Base-by-base conservation (phyloP, 2,888 invertebrate genomes). In the Thumatha senex region DNA sequence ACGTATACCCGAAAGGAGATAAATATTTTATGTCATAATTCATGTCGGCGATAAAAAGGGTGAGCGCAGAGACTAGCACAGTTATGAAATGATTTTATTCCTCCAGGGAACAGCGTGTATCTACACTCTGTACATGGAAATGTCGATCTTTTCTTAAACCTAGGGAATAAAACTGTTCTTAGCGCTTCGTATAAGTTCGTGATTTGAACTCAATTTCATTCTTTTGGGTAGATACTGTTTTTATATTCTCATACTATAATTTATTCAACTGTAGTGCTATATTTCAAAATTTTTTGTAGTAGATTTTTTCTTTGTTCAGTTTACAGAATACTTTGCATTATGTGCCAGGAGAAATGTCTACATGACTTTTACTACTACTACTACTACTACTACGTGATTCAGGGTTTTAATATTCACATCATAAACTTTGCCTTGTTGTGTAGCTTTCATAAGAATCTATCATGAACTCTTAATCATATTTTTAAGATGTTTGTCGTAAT, bases 21-120 rank as follows among this genome's bases (percentile, higher is more conserved):
- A 85, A 86, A 87, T 86, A 87, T 87, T 87, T 87, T 85, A 87
- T 86, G 79, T 80, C 84, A 84, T 86, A 86, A 87, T 86, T 87
- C 84, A 85, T 79, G 81, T 67, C 69, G 62, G 79, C 84, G 75
- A 84, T 84, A 86, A 85, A 87, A 86, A 85, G 81, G 82, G 82
- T 79, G 82, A 76, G 74, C 76, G 75, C 70, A 79, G 76, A 79
- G 78, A 72, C 70, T 72, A 70, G 68, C 67, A 63, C 71, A 75
- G 70, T 72, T 76, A 65, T 67, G 76, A 72, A 78, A 85, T 82
- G 78, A 81, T 84, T 85, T 80, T 71, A 78, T 74, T 67, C 67
- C 67, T 61, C 70, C 70, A 60, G 63, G 76, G 80, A 78, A 78
- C 74, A 58, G 56, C 62, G 57, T 63, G 71, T 75, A 70, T 72